Evolutionary conservation across 2,888 invertebrate species (phyloP).

Genomic region (Tenthredo mesomela): DNA sequence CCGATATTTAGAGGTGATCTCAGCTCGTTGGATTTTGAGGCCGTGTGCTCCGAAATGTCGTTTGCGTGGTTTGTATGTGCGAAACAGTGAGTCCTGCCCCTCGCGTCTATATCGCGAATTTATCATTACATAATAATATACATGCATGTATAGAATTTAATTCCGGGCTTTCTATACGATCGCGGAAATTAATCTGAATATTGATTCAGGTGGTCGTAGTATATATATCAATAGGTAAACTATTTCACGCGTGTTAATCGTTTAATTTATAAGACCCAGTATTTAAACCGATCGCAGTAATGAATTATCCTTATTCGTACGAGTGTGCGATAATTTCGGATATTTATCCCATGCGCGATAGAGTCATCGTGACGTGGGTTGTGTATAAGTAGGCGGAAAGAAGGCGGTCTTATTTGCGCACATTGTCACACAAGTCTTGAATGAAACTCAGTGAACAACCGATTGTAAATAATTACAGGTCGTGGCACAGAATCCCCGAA

Average conservation of each 20-base stretch:
- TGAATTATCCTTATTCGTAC: constrained; percentile 14
- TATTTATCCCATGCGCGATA: constrained; percentile 35
- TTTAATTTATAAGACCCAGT: background rate
- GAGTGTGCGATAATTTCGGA: background rate
- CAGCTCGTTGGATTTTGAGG: constrained; percentile 28
- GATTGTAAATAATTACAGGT: background rate
- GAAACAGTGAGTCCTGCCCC: background rate
- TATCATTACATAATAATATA: background rate
- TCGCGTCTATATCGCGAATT: background rate
- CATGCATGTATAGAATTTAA: background rate
- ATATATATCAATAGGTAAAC: background rate
- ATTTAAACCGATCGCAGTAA: background rate
- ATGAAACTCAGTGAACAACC: background rate
- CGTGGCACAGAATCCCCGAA: background rate
- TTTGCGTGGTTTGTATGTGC: constrained; percentile 1
- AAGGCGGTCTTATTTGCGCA: constrained; percentile 11
- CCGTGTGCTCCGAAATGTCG: constrained; percentile 21
- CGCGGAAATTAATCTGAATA: background rate
- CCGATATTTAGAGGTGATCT: constrained; percentile 33
- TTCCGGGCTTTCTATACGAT: constrained; percentile 6
- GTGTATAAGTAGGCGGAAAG: constrained; percentile 19
- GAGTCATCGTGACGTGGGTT: constrained; percentile 48
- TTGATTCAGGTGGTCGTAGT: background rate
- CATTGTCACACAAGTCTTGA: background rate
- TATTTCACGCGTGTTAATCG: background rate